Conservation (phyloP, 2,797 vertebrate species). For the Gastrophryne carolinensis region DNA sequence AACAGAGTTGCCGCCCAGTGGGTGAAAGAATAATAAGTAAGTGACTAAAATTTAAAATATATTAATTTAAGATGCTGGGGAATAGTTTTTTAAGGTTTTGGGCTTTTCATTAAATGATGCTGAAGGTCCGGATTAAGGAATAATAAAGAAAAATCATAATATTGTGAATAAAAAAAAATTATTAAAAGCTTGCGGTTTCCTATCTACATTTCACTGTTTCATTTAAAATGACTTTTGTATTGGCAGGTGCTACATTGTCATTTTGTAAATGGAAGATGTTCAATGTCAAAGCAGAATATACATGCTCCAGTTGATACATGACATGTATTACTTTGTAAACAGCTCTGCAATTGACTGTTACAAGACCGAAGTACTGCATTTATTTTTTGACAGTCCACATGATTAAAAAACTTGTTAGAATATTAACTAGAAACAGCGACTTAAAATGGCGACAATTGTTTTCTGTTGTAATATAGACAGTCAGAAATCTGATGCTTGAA, state of each 20-base stretch:
- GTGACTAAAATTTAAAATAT: no score
- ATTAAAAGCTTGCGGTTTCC: no score
- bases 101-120: no score
- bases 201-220: background rate
- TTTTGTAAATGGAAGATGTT: constrained; percentile 20
- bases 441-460: no score
- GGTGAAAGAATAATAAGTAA: no score
- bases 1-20: no score
- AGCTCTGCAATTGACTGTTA: background rate
- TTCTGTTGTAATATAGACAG: no score
- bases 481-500: no score
- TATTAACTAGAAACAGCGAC: background rate
- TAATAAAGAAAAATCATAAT: background rate
- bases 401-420: constrained; percentile 1
- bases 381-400: constrained; percentile 1
- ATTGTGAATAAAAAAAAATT: background rate
- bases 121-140: no score
- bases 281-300: background rate
- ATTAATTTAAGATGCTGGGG: no score
- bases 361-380: background rate
- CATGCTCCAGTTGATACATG: background rate
- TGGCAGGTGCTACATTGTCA: constrained; percentile 8
- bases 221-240: background rate
- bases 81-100: no score
- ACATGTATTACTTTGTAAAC: constrained; percentile 9